Base-by-base conservation (phyloP, 2,797 vertebrate species). In the Karalla daura region DNA sequence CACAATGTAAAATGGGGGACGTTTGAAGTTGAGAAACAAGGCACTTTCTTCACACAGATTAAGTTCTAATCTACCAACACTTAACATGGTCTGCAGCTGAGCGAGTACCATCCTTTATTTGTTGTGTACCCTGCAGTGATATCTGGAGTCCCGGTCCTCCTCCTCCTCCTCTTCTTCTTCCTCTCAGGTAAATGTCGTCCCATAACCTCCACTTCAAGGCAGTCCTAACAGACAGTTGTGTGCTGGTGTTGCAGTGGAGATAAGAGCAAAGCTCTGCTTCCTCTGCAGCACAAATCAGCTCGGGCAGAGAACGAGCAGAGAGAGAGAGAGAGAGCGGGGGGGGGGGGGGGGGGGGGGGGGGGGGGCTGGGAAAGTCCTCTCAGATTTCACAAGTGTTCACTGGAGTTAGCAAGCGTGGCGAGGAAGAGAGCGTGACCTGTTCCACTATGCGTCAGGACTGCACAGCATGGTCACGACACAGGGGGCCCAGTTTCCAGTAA, bases 371-470 rank as follows among this genome's bases (percentile, higher is more conserved):
- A 28, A 23, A 51, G 80, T 75, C 55, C 64, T 80, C 80, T 88
- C 59, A 80, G 81, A 90, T 88, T 80, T 82, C 79, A 88, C 81
- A 81, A 81, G 70, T 63, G 83, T 85, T 79, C 79, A 61, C 41
- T 20, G 52, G 53, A 63, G 79, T 40, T 72, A 83, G 71, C 35
- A 9, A 74, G 80, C 62, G 52, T 78, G 75, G 76, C 78, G 65
- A 87, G 70, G 68, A 55, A 80, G 58, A 7, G 28, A 77, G 40
- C 30, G 59, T 54, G 61, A 46, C 45, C 54, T 4, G 51, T 63
- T 67, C 55, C 63, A 76, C 64, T 63, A 62, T 80, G 86, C 84
- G 72, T 86, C 86, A 86, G 59, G 51, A 63, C 80, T 80, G 80
- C 49, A 25, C 60, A 35, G 71, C 73, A 20, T 52, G 84, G 87